Conservation (phyloP, 1,140 invertebrate genomes). For the Drusus annulatus region DNA sequence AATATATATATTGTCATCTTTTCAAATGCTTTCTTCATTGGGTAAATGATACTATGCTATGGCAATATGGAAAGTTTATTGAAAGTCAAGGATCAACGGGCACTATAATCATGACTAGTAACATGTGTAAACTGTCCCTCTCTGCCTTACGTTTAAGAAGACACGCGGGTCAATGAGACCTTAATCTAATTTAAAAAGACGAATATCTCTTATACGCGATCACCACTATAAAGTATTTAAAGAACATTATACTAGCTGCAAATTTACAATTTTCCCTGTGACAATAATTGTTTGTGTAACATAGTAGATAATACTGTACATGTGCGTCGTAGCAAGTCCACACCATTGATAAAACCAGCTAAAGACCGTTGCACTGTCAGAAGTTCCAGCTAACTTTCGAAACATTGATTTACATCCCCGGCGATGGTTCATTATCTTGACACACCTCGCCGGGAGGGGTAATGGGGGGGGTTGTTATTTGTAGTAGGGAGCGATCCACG, state of each 20-base stretch:
- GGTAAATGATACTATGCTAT: not conserved
- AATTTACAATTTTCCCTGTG: constrained; percentile 30
- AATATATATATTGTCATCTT: too few relatives aligned
- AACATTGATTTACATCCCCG: not conserved
- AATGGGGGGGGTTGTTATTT: constrained; percentile 21
- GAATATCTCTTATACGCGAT: constrained; percentile 10
- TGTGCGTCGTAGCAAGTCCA: constrained; percentile 7
- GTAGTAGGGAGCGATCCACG: constrained; percentile 47
- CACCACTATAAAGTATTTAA: not conserved
- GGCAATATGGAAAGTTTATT: not conserved
- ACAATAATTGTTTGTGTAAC: constrained; percentile 25
- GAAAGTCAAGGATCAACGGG: not conserved
- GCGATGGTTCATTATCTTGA: too few relatives aligned
- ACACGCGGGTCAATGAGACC: constrained; percentile 20
- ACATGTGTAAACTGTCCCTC: constrained; percentile 21
- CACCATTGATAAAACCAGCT: constrained; percentile 15
- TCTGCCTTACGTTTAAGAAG: constrained; percentile 29
- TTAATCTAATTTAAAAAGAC: constrained; percentile 19
- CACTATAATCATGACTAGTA: constrained; percentile 28
- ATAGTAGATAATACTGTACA: constrained; percentile 36
- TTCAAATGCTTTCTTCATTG: not conserved
- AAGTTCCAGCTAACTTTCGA: constrained; percentile 14
- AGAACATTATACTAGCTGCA: constrained; percentile 20
- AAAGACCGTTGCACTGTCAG: constrained; percentile 5
- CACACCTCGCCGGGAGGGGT: not conserved